Evolutionary conservation across 1,140 invertebrate species (phyloP).

Genomic region (Papilio polyxenes): DNA sequence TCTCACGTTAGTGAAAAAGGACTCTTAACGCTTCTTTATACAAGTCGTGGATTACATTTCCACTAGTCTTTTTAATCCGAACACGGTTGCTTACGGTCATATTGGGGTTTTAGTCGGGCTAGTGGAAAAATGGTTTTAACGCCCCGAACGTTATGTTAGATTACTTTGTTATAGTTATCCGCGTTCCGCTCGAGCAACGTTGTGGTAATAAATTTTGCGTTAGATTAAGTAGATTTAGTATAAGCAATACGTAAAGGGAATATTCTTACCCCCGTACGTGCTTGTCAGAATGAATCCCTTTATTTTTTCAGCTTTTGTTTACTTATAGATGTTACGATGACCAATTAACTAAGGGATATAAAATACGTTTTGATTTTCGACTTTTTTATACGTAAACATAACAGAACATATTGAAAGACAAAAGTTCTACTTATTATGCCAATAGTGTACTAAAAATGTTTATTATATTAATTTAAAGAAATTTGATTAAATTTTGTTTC

Average conservation of each 20-base stretch:
- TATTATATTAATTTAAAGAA: too few relatives aligned
- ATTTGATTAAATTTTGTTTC: too few relatives aligned
- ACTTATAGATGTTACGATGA: background rate
- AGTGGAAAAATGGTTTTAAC: background rate
- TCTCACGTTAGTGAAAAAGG: too few relatives aligned
- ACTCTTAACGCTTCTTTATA: too few relatives aligned
- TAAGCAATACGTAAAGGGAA: constrained; percentile 33
- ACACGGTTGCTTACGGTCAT: background rate
- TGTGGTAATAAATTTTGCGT: constrained; percentile 35
- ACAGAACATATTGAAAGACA: too few relatives aligned
- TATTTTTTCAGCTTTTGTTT: background rate
- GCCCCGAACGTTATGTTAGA: constrained; percentile 28
- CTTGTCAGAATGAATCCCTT: background rate
- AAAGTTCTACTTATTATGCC: too few relatives aligned
- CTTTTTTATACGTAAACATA: too few relatives aligned
- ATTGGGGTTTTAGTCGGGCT: background rate
- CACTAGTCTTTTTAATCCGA: background rate
- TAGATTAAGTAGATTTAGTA: constrained; percentile 35
- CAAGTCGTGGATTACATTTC: background rate
- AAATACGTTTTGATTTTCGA: background rate
- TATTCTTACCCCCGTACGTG: constrained; percentile 27
- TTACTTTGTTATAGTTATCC: constrained; percentile 39
- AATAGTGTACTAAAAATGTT: too few relatives aligned
- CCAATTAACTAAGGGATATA: background rate
- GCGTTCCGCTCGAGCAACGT: constrained; percentile 34